Evolutionary conservation across 2,888 invertebrate species (phyloP), one percentile per base, ranked within the genome.

Genomic region (Matsumyia berberina): DNA sequence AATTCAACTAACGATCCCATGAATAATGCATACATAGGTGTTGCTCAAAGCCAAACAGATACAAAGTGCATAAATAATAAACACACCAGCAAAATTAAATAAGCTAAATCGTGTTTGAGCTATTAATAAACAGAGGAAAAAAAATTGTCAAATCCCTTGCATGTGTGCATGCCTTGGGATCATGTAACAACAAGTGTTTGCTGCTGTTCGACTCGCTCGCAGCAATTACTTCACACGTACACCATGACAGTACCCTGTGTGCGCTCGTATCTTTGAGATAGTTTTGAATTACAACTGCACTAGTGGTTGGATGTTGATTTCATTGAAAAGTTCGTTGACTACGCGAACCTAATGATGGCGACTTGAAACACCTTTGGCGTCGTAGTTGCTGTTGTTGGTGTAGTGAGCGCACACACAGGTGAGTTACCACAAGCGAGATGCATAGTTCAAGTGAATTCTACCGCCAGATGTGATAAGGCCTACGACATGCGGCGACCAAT

Each of bases 321-420:
- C 88, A 88, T 88, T 88, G 88, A 88, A 88, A 88, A 88, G 88
- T 88, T 88, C 88, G 87, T 88, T 88, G 88, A 88, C 88, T 88
- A 88, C 80, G 67, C 79, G 57, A 70, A 60, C 58, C 86, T 64
- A 44, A 70, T 49, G 74, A 86, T 60, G 60, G 72, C 51, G 70
- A 69, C 31, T 62, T 9, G 17, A 31, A 39, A 83, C 73, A 78
- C 79, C 79, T 66, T 62, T 76, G 64, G 57, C 60, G 62, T 55
- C 44, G 58, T 9, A n/a, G n/a, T n/a, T n/a, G 44, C 19, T 44
- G 46, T 66, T 49, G 42, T 51, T 12, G 8, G 24, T 8, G 12
- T 29, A 5, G 33, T 51, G n/a, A n/a, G n/a, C 15, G 51, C 62
- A 70, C 33, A 44, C 46, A 77, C 72, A 66, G 73, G 69, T 74